These are phyloP conservation scores for Sylvia atricapilla DNA, from an alignment of 2,113 vertebrate species.

Conservation along the genomic window DNA sequence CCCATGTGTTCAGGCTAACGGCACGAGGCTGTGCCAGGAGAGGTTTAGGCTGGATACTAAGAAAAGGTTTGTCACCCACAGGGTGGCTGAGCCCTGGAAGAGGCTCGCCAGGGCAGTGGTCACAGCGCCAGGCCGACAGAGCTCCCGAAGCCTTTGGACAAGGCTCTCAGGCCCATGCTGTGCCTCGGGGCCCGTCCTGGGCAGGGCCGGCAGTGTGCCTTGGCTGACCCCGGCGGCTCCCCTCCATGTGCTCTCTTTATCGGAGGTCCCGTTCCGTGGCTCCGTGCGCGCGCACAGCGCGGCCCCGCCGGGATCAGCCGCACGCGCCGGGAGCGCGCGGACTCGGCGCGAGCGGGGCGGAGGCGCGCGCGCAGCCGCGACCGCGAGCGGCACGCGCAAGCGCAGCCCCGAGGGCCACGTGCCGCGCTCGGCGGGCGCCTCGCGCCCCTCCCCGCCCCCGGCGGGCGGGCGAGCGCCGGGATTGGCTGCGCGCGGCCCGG, in stretches of 20 bases:
- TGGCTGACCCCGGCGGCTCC: accelerated
- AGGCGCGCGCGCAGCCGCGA: background rate
- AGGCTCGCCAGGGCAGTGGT: no score
- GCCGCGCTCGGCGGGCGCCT: no score
- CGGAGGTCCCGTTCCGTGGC: accelerated
- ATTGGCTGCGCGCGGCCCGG: no score
- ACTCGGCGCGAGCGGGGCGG: background rate
- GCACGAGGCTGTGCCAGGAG: no score
- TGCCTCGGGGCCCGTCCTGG: background rate
- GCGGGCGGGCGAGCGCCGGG: no score
- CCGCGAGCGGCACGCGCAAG: background rate
- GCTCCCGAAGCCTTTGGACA: background rate
- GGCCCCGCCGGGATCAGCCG: no score
- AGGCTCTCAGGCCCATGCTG: accelerated
- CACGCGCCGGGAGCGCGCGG: background rate
- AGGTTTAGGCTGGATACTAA: background rate
- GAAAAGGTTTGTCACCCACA: background rate
- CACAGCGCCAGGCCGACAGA: background rate
- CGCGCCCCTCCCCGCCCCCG: no score
- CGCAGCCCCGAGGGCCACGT: no score
- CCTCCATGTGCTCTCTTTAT: background rate
- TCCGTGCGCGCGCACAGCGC: background rate
- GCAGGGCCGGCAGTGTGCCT: accelerated
- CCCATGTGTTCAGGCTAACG: accelerated
- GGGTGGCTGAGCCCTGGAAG: accelerated